Evolutionary conservation across 2,888 invertebrate species (phyloP).

Genomic region (Lithophane leautieri): DNA sequence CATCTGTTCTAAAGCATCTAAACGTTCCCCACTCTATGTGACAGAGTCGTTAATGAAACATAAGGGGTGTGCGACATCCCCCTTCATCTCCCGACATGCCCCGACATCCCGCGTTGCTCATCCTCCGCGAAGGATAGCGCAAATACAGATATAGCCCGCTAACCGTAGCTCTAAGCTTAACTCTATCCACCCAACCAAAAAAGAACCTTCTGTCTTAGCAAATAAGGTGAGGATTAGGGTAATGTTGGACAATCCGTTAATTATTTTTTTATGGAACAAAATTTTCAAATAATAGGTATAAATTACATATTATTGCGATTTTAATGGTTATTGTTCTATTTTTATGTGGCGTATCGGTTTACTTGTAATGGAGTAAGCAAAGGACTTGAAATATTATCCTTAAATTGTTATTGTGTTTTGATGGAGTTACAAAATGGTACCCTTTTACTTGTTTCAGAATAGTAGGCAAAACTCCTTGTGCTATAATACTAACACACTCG

Average conservation of each 20-base stretch:
- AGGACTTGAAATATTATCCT: not conserved
- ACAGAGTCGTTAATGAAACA: conserved; percentile 88
- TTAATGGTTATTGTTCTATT: conserved; percentile 49
- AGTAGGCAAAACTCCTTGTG: not conserved
- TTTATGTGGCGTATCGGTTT: conserved; percentile 25
- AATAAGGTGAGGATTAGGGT: not conserved
- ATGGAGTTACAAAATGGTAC: not conserved
- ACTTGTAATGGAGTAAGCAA: conserved; percentile 2
- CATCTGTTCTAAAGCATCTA: conserved; percentile 63
- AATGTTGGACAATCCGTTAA: conserved; percentile 39
- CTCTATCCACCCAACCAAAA: conserved; percentile 27
- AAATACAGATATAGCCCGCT: conserved; percentile 80
- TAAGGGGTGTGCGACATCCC: conserved; percentile 87
- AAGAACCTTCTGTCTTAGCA: not conserved
- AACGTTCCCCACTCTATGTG: conserved; percentile 69
- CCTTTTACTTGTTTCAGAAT: not conserved
- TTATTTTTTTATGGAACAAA: conserved; percentile 56
- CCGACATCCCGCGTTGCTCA: conserved; percentile 77
- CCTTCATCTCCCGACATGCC: conserved; percentile 72
- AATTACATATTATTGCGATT: conserved; percentile 55
- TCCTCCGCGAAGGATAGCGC: conserved; percentile 76
- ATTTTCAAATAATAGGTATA: conserved; percentile 53
- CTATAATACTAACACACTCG: not conserved
- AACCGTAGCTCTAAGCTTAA: conserved; percentile 74
- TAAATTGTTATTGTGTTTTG: not conserved